Evolutionary conservation across 2,113 vertebrate species (phyloP), one percentile per base, ranked within the genome.

Genomic region (Barnardius zonarius): DNA sequence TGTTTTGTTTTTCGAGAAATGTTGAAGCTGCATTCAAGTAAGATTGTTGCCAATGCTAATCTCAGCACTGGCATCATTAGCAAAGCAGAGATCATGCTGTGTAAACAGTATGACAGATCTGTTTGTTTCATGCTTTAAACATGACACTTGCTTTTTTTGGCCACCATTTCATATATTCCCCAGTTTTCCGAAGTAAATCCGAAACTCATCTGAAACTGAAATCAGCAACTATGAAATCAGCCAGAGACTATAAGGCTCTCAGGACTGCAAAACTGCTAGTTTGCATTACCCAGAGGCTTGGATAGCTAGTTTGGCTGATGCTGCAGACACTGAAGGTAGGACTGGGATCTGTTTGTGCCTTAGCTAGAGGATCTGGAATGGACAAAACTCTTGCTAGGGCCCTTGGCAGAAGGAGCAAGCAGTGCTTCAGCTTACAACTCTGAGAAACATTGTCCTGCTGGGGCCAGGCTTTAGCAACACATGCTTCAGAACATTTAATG

Each of bases 391-490:
- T 9, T 28, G 16, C 4, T 16, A 11, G 6, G n/a, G 19, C 10
- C 13, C 20, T 20, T 6, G 16, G 20, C 22, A 89, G 31, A 41
- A 57, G 33, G 0, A 3, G 18, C 30, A 62, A 31, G 13, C 30
- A 33, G 0, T 0, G 13, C 9, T 11, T 43, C 16, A 28, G 22
- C 4, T 64, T 30, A 66, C 5, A 35, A 6, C 17, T 30, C 39
- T 4, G 13, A 10, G 18, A 55, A 24, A 63, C 0, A 2, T 3
- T 5, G 6, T 59, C 23, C 19, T 6, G 0, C 27, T 19, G 14
- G 6, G 19, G 9, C 37, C 54, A 49, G n/a, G 23, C 9, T 91
- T 41, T 8, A 64, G 9, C 4, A 1, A 18, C 33, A 49, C 19
- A 33, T 4, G 31, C 35, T 61, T 51, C 14, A 0, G 25, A 54